A percentile compares a stretch with the other conserved stretches of the same genome.
phyloP scores from a whole-genome alignment of 2,113 vertebrate species.

The Circaetus cinerascens region DNA sequence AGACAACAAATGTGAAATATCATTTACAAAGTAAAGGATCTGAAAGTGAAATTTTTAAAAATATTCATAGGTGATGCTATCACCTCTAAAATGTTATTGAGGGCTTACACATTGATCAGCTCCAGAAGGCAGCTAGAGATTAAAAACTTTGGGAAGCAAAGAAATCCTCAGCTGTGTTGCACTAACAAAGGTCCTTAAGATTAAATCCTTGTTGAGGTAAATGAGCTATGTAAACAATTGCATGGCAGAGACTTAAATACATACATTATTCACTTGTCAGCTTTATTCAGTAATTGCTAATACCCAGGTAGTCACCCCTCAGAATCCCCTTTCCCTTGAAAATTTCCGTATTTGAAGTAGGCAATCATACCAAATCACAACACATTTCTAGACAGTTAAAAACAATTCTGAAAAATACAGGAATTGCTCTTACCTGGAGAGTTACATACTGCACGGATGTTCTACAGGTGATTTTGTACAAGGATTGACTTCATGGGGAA shows the following conservation, averaged over 20 bases:
- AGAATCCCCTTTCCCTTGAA: neutral
- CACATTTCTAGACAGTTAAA: neutral
- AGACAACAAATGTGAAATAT: neutral
- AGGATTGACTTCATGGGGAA: neutral
- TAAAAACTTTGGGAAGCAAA: neutral
- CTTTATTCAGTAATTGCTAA: neutral
- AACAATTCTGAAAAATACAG: neutral
- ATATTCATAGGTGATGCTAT: neutral
- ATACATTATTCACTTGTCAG: neutral
- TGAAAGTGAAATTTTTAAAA: neutral
- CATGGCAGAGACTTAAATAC: neutral
- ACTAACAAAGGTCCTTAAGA: neutral
- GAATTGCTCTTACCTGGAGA: neutral
- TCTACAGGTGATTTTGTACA: neutral
- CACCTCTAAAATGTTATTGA: neutral
- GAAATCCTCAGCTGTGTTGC: neutral
- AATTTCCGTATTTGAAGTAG: neutral
- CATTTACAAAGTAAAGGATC: neutral
- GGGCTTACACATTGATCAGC: neutral
- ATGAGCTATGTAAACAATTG: neutral
- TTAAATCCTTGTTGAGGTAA: neutral
- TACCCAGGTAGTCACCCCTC: neutral
- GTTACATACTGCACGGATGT: neutral
- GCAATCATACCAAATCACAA: neutral
- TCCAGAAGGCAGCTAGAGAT: neutral